Conservation (phyloP, 2,113 vertebrate species). For the Ceratotherium simum region DNA sequence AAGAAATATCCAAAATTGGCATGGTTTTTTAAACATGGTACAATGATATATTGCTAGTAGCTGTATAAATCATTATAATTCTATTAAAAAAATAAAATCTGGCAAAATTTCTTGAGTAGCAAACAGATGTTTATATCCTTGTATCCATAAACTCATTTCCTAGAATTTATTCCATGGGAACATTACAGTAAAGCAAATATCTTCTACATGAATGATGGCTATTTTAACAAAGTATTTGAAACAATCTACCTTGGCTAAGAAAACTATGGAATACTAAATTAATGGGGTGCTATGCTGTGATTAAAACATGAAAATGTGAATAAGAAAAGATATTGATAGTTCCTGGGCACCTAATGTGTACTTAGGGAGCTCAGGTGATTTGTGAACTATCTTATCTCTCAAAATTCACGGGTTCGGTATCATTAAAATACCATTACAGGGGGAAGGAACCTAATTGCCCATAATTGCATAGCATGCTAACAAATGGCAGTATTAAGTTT, state of each 20-base stretch:
- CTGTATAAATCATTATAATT: slow-evolving; percentile 32
- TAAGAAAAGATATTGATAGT: background rate
- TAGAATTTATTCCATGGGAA: slow-evolving; percentile 38
- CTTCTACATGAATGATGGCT: background rate
- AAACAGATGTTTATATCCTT: slow-evolving; percentile 39
- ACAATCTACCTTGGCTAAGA: background rate
- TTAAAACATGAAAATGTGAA: background rate
- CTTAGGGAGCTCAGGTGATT: background rate
- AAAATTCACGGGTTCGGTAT: background rate
- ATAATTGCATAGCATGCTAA: background rate
- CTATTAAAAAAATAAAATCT: slow-evolving; percentile 43
- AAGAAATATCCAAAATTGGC: background rate
- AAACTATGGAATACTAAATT: background rate
- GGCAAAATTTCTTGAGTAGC: background rate
- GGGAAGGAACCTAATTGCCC: background rate
- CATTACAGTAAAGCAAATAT: background rate
- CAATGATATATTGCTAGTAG: background rate
- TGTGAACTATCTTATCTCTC: background rate
- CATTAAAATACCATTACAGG: background rate
- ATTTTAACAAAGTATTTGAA: slow-evolving; percentile 29
- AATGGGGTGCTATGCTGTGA: background rate
- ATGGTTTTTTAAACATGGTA: background rate
- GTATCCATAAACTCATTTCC: slow-evolving; percentile 1
- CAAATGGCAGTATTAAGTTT: background rate
- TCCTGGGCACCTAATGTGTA: background rate